Percentiles rank a stretch among this genome's conserved stretches.
Evolutionary conservation across 1,140 invertebrate genomes (phyloP).

Genomic region (Bombus pyrosoma): DNA sequence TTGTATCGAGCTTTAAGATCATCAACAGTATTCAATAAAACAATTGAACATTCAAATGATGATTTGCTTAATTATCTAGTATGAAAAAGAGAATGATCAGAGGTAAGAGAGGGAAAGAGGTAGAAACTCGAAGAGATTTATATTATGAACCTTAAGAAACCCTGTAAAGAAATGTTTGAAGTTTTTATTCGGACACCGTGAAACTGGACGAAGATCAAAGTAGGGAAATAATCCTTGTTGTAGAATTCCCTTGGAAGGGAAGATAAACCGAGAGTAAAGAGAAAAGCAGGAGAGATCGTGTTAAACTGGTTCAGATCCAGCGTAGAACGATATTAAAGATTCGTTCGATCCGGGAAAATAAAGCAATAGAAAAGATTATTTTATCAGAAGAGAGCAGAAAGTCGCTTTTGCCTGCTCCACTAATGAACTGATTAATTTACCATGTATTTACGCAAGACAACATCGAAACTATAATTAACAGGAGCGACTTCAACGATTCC

Average conservation of each 20-base stretch:
- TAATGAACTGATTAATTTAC: constrained; percentile 39
- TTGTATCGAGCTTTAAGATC: neutral
- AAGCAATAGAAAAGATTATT: neutral
- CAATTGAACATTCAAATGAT: too few relatives aligned
- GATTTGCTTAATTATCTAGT: neutral
- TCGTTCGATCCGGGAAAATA: constrained; percentile 1
- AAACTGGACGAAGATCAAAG: neutral
- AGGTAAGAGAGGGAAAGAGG: neutral
- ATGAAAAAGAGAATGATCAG: too few relatives aligned
- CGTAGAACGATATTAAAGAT: constrained; percentile 20
- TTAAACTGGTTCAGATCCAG: constrained; percentile 32
- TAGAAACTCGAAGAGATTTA: neutral
- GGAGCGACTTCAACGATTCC: neutral
- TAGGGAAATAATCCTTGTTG: neutral
- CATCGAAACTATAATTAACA: constrained; percentile 20
- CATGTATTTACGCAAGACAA: neutral
- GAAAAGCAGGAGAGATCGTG: neutral
- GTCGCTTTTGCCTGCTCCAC: neutral
- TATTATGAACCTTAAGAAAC: neutral
- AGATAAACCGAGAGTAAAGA: neutral
- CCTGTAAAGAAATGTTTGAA: neutral
- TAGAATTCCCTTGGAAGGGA: neutral
- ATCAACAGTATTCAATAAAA: neutral
- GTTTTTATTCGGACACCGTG: neutral
- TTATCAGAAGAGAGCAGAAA: constrained; percentile 3